Conservation (phyloP, 2,888 invertebrate species). For the Hofmannophila pseudospretella region DNA sequence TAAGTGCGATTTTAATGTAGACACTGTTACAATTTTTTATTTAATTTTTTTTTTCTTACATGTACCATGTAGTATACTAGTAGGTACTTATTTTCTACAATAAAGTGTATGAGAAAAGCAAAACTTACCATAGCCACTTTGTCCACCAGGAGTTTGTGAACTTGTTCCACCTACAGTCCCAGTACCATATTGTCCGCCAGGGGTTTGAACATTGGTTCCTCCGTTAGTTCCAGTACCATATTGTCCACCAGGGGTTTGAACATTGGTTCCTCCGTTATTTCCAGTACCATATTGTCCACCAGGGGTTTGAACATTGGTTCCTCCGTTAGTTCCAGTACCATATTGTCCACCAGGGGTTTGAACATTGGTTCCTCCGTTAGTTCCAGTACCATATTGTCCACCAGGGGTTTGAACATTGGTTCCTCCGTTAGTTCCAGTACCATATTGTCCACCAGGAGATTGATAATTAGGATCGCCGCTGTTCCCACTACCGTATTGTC, state of each 20-base stretch:
- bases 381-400: constrained; percentile 2
- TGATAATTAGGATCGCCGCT: constrained; percentile 7
- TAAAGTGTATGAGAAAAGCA: too few relatives aligned
- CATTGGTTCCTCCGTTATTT: constrained; percentile 7
- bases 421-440: neutral
- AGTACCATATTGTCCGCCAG: constrained; percentile 10
- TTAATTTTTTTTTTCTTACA: too few relatives aligned
- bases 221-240: constrained; percentile 5
- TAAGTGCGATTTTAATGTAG: too few relatives aligned
- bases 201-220: neutral
- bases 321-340: constrained; percentile 4
- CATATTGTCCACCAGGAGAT: constrained; percentile 8
- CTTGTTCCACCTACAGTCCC: constrained; percentile 6
- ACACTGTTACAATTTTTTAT: too few relatives aligned
- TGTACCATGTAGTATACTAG: too few relatives aligned
- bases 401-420: constrained; percentile 2
- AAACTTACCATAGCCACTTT: neutral
- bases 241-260: constrained; percentile 8
- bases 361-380: neutral
- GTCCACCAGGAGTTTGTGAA: constrained; percentile 9
- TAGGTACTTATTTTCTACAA: too few relatives aligned
- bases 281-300: constrained; percentile 9
- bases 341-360: constrained; percentile 10
- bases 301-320: constrained; percentile 7
- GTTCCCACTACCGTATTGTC: too few relatives aligned